Conservation (phyloP, 2,888 invertebrate species). For the Synergus umbraculus region DNA sequence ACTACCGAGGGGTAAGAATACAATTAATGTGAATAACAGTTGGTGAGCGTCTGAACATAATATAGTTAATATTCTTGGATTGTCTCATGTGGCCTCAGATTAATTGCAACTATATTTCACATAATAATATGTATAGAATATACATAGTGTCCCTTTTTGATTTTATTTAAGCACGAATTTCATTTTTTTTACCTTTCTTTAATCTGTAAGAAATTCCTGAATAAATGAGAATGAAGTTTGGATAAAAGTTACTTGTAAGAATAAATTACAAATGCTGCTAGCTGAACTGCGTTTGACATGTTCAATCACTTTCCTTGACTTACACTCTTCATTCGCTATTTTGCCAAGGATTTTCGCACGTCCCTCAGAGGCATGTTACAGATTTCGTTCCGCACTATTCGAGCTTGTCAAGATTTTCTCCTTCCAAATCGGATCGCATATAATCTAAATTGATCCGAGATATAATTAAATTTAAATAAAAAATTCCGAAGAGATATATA, state of each 20-base stretch:
- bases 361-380: conserved; percentile 73
- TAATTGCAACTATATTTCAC: neutral
- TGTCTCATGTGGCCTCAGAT: neutral
- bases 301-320: conserved; percentile 69
- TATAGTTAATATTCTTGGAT: conserved; percentile 10
- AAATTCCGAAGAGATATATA: too few relatives aligned
- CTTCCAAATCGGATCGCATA: neutral
- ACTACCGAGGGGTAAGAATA: conserved; percentile 5
- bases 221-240: too few relatives aligned
- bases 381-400: conserved; percentile 57
- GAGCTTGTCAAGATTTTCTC: conserved; percentile 56
- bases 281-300: conserved; percentile 71
- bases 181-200: too few relatives aligned
- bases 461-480: neutral
- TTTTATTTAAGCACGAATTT: too few relatives aligned
- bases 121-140: neutral
- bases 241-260: too few relatives aligned
- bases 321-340: conserved; percentile 62
- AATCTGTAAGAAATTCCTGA: too few relatives aligned
- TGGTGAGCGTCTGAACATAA: conserved; percentile 13
- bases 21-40: conserved; percentile 26
- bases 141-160: too few relatives aligned
- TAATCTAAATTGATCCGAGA: neutral
- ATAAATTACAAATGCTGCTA: conserved; percentile 10
- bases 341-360: conserved; percentile 62